Evolutionary conservation across 2,888 invertebrate species (phyloP).

Genomic region (Dromius quadrimaculatus): DNA sequence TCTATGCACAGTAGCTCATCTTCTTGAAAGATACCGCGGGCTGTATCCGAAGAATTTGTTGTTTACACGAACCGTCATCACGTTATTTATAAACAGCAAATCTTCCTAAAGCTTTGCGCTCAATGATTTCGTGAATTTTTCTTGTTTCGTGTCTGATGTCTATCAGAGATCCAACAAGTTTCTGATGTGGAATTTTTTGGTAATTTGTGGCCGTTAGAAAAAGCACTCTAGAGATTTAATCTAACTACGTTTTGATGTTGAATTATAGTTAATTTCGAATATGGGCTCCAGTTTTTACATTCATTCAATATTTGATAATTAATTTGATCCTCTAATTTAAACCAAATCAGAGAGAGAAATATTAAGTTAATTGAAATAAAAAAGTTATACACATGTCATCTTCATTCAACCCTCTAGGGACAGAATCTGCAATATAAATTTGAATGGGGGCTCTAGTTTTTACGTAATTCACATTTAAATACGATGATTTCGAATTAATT

Average conservation of each 20-base stretch:
- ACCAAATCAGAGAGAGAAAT: no score
- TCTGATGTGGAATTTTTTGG: slow-evolving; percentile 17
- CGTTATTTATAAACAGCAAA: slow-evolving; percentile 25
- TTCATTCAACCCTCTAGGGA: no score
- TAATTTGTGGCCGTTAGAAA: slow-evolving; percentile 15
- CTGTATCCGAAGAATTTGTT: slow-evolving; percentile 34
- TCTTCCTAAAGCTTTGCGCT: slow-evolving; percentile 5
- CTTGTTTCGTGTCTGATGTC: slow-evolving; percentile 11
- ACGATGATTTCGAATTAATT: no score
- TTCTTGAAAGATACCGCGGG: slow-evolving; percentile 14
- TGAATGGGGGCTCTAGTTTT: no score
- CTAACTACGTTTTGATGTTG: neutral
- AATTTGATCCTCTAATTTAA: no score
- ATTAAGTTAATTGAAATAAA: no score
- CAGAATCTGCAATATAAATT: no score
- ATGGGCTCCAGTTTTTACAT: no score
- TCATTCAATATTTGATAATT: no score
- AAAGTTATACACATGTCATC: no score
- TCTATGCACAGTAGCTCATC: slow-evolving; percentile 18
- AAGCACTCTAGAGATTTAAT: slow-evolving; percentile 5
- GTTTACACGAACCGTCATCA: slow-evolving; percentile 29
- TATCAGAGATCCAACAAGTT: slow-evolving; percentile 10
- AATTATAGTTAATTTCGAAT: slow-evolving; percentile 15
- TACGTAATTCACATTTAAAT: no score
- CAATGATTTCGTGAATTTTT: slow-evolving; percentile 5